Base-by-base conservation (phyloP, 2,888 invertebrate species). In the Pheosia gnoma region DNA sequence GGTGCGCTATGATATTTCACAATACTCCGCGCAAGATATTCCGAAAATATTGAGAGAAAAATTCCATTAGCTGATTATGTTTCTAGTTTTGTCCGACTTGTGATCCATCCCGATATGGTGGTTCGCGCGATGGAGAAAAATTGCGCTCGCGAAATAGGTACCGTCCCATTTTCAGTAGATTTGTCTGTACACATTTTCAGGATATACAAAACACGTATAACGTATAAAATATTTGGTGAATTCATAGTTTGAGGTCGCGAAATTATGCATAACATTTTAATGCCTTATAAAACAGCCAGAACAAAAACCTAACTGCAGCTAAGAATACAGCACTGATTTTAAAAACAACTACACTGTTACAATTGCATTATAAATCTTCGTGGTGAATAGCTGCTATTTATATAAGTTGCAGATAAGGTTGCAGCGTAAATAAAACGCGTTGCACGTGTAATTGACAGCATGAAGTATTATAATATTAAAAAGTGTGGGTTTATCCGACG, bases 381-480 rank as follows among this genome's bases (percentile, higher is more conserved):
- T 39, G 57, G 64, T 54, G 69, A 75, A 75, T 71, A 69, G 73
- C 68, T 61, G 63, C 61, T 63, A 72, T 72, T 74, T 75, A 59
- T 68, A 63, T 38, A 43, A 61, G 43, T 56, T 61, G 55, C 43
- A 60, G 55, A 59, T 58, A 56, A 59, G 60, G 25, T 58, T 61
- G 60, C 55, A 57, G 62, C 54, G 55, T 39, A 41, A 63, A 63
- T 73, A 71, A 66, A 70, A 73, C 63, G 45, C 41, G 52, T 41
- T 58, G 41, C 57, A 73, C 57, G 66, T 85, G 84, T 85, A 85
- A 88, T 87, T 87, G 89, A 85, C 86, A 84, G 70, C 65, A 75
- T 85, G 82, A 89, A 89, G 85, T 87, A 89, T 87, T 84, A 82
- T 87, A 87, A 89, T 87, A 89, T 87, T 82, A 86, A 77, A 81